Evolutionary conservation across 2,113 vertebrate species (phyloP).

Genomic region (Crotalus horridus): DNA sequence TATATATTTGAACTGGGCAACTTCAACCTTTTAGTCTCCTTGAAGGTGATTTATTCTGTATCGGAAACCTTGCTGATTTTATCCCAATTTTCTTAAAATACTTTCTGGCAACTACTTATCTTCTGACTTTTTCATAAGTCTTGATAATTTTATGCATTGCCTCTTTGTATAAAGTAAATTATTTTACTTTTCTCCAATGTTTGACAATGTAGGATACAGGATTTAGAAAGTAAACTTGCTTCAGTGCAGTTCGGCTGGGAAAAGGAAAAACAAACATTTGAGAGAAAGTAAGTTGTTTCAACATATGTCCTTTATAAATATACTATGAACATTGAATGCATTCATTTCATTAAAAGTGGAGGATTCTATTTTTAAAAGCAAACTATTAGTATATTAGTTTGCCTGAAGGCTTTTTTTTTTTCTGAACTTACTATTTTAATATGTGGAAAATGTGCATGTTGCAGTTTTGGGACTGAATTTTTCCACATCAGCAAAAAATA

Average conservation of each 20-base stretch:
- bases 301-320: background rate
- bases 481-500: background rate
- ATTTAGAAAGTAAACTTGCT: slow-evolving; percentile 64
- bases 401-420: background rate
- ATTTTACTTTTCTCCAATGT: background rate
- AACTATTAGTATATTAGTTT: background rate
- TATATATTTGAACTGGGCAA: background rate
- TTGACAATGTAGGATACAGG: slow-evolving; percentile 70
- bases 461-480: background rate
- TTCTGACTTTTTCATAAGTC: background rate
- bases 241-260: slow-evolving; percentile 50
- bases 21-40: background rate
- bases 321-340: background rate
- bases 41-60: background rate
- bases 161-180: background rate
- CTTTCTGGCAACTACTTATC: background rate
- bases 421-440: background rate
- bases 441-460: background rate
- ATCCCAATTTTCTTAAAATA: background rate
- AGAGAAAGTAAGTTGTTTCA: slow-evolving; percentile 70
- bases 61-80: background rate
- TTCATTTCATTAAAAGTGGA: background rate
- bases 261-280: slow-evolving; percentile 60
- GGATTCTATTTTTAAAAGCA: background rate
- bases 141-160: background rate